Conservation (phyloP, 23 tunicate genomes). For the Oikopleura vanhoeffeni region DNA sequence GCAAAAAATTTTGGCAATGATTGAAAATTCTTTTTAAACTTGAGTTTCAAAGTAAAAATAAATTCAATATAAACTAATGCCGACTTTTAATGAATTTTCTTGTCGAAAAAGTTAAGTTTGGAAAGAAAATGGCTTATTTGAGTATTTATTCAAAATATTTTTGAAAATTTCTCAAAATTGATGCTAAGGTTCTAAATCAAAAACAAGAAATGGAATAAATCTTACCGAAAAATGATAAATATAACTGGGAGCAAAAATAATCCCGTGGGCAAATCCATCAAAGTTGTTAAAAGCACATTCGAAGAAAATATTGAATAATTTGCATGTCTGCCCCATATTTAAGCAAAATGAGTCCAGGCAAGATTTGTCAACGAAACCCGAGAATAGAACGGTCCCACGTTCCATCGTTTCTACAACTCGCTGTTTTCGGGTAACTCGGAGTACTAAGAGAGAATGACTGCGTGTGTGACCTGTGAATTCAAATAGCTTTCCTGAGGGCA, state of each 20-base stretch:
- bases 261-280: slow-evolving; percentile 87
- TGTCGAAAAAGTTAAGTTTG: too few species aligned
- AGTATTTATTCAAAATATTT: too few species aligned
- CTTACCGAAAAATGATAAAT: slow-evolving; percentile 80
- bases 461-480: slow-evolving; percentile 83
- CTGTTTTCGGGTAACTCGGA: slow-evolving; percentile 28
- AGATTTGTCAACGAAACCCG: slow-evolving; percentile 82
- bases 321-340: slow-evolving; percentile 90
- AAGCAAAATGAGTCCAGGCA: slow-evolving; percentile 74
- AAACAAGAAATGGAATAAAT: too few species aligned
- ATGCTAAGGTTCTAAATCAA: too few species aligned
- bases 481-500: too few species aligned
- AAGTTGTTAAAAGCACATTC: slow-evolving; percentile 79
- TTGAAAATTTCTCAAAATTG: too few species aligned
- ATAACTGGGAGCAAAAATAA: slow-evolving; percentile 78
- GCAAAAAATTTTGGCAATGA: too few species aligned
- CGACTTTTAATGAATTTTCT: too few species aligned
- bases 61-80: too few species aligned
- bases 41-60: too few species aligned
- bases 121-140: too few species aligned
- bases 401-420: slow-evolving; percentile 62
- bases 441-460: slow-evolving; percentile 35
- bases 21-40: too few species aligned
- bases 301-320: slow-evolving; percentile 88
- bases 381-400: slow-evolving; percentile 89